Evolutionary conservation across 1,140 invertebrate species (phyloP), one percentile per base, ranked within the genome.

Genomic region (Triops cancriformis): DNA sequence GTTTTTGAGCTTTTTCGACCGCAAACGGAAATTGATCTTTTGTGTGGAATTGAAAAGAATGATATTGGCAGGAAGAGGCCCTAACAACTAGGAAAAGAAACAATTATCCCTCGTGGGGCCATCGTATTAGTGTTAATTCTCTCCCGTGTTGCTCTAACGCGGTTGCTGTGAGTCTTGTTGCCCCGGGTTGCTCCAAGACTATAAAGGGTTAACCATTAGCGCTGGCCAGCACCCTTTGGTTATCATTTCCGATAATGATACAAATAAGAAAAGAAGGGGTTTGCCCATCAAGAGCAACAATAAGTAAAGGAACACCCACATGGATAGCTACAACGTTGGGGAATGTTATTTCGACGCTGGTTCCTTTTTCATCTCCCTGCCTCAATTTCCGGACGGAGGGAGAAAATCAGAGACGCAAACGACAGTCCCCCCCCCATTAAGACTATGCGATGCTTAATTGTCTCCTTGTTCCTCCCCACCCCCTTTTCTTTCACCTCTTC

Each of bases 201-300:
- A n/a, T n/a, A 64, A 64, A 64, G 51, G 51, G 51, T 64, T 64
- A 64, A 64, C 51, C 51, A 64, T 64, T 64, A 64, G 51, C 51
- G 23, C 5, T 64, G 51, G 51, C 51, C 51, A 14, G 51, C 51
- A 64, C 51, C 51, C 51, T 23, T 64, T 64, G 10, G 51, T 64
- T 64, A 64, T 64, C 51, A 64, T 64, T 64, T 64, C 51, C 51
- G 51, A 64, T 64, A 64, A 64, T 64, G 51, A 64, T 64, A 64
- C 51, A 64, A 64, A 64, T 64, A 64, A 64, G 51, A 64, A 64
- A 64, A 64, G 51, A 64, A 18, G 23, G 51, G 51, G 51, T 64
- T 10, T 14, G 6, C 51, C 51, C 51, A 64, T 23, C 51, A 64
- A n/a, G 23, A 64, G 10, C 51, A 64, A 64, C 51, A 64, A 64